phyloP scores from a whole-genome alignment of 2,888 invertebrate species.

The Drosophila leonis region DNA sequence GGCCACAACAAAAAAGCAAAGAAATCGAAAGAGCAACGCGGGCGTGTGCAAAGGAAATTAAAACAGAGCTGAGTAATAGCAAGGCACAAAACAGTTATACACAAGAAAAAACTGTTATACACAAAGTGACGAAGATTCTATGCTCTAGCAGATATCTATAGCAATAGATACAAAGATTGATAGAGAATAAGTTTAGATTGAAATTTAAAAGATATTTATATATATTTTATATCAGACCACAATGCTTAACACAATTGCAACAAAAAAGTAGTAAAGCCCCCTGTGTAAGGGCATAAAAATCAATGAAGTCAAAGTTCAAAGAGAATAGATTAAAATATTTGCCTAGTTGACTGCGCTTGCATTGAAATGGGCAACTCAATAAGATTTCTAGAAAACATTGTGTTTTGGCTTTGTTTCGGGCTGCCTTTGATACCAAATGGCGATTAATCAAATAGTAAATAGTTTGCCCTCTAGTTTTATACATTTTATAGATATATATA shows the following conservation, averaged over 20 bases:
- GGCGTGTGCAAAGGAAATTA: neutral
- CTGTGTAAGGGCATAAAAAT: neutral
- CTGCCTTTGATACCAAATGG: neutral
- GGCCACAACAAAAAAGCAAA: neutral
- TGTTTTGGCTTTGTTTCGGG: conserved; percentile 1
- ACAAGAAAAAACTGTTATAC: neutral
- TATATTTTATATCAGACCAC: neutral
- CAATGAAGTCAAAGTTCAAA: conserved; percentile 9
- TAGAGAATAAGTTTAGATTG: neutral
- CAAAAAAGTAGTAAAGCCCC: neutral
- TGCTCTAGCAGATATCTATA: neutral
- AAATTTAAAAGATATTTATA: neutral
- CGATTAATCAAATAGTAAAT: conserved; percentile 6
- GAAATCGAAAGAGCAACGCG: neutral
- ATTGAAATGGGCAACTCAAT: neutral
- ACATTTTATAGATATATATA: neutral
- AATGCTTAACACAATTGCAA: neutral
- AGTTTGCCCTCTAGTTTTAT: neutral
- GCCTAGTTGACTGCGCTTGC: neutral
- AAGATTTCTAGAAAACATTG: neutral
- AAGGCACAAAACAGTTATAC: neutral
- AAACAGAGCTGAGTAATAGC: conserved; percentile 1
- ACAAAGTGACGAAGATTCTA: neutral
- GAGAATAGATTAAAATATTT: conserved; percentile 12
- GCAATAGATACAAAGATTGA: neutral